Evolutionary conservation across 2,888 invertebrate species (phyloP).

Genomic region (Oscheius sp.): DNA sequence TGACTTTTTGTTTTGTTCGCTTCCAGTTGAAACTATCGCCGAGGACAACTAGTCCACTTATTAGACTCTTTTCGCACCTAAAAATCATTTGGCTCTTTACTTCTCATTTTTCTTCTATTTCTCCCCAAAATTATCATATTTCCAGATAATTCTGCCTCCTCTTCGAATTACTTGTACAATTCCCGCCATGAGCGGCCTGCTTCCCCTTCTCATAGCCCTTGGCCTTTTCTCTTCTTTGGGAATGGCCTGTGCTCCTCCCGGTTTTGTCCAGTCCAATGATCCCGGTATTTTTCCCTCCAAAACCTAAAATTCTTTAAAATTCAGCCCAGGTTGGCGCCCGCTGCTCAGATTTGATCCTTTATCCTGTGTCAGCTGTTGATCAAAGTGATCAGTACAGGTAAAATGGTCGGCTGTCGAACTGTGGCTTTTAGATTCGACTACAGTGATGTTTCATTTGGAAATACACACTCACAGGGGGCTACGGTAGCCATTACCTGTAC

Average conservation of each 20-base stretch:
- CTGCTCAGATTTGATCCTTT: slow-evolving; percentile 71
- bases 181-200: slow-evolving; percentile 31
- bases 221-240: slow-evolving; percentile 17
- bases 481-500: slow-evolving; percentile 73
- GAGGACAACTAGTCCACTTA: neutral
- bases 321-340: slow-evolving; percentile 69
- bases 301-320: too few species aligned
- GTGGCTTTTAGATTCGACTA: slow-evolving; percentile 68
- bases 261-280: slow-evolving; percentile 71
- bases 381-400: slow-evolving; percentile 72
- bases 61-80: neutral
- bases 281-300: too few species aligned
- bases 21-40: too few species aligned
- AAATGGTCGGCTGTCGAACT: neutral
- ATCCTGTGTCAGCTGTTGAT: slow-evolving; percentile 72
- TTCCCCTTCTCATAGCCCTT: slow-evolving; percentile 28
- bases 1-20: neutral
- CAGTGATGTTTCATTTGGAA: slow-evolving; percentile 71
- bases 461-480: slow-evolving; percentile 72
- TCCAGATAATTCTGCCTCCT: neutral
- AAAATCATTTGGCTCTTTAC: neutral
- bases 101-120: neutral
- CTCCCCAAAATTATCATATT: too few species aligned
- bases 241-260: slow-evolving; percentile 68
- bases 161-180: neutral